Percentiles rank a stretch among this genome's conserved stretches.
phyloP scores from a whole-genome alignment of 1,140 invertebrate genomes.

The Drosophila tani region DNA sequence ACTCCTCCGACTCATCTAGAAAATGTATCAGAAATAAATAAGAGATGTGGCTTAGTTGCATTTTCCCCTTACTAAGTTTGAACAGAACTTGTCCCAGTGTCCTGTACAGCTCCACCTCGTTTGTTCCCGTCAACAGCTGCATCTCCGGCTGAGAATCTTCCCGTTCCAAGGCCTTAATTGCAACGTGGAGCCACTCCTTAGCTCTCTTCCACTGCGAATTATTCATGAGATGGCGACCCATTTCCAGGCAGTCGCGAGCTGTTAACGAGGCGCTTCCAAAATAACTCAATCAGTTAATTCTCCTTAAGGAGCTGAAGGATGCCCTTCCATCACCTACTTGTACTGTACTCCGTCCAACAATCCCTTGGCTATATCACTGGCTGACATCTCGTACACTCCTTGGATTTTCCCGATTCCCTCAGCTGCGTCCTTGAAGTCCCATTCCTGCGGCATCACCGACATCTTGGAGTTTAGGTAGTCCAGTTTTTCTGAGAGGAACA shows the following conservation, averaged over 20 bases:
- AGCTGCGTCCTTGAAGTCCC: conserved; percentile 8
- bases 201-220: not conserved
- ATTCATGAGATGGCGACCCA: not conserved
- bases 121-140: not conserved
- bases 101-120: not conserved
- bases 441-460: not conserved
- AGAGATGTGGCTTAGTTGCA: too few relatives aligned
- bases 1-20: not conserved
- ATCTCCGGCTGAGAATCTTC: not conserved
- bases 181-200: not conserved
- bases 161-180: not conserved
- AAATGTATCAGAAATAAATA: not conserved
- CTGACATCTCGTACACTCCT: not conserved
- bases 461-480: not conserved
- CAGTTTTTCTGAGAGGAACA: not conserved
- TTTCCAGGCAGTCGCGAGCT: conserved; percentile 5
- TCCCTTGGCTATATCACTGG: conserved; percentile 3
- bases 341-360: conserved; percentile 23
- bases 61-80: not conserved
- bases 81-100: not conserved
- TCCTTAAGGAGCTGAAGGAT: too few relatives aligned
- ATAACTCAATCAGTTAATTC: not conserved
- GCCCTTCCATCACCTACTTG: not conserved
- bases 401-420: conserved; percentile 4
- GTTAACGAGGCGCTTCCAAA: conserved; percentile 1